These are phyloP conservation scores for Macropis europaea DNA, from an alignment of 2,888 invertebrate genomes.

Conservation along the genomic window DNA sequence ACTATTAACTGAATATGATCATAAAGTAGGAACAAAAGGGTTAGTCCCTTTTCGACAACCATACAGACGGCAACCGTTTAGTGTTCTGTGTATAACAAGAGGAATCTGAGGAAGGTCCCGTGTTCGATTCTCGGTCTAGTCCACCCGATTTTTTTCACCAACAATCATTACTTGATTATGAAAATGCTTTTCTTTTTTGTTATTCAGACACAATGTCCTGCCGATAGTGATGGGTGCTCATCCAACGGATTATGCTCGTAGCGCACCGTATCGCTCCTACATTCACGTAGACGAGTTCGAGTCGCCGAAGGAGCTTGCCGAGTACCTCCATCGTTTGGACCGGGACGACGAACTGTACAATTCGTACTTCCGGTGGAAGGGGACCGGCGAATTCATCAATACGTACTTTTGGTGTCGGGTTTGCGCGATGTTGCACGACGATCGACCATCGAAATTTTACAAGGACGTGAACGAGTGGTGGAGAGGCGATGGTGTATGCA, in stretches of 20 bases:
- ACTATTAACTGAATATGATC: background rate
- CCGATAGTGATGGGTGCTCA: slow-evolving; percentile 98
- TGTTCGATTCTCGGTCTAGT: too few relatives aligned
- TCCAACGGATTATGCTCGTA: slow-evolving; percentile 93
- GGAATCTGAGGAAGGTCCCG: too few relatives aligned
- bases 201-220: slow-evolving; percentile 87
- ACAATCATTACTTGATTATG: too few relatives aligned
- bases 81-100: too few relatives aligned
- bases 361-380: slow-evolving; percentile 96
- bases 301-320: slow-evolving; percentile 91
- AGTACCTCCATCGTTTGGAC: slow-evolving; percentile 91
- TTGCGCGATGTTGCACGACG: slow-evolving; percentile 91
- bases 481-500: slow-evolving; percentile 91
- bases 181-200: background rate
- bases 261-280: slow-evolving; percentile 94
- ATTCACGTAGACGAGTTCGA: slow-evolving; percentile 98
- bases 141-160: too few relatives aligned
- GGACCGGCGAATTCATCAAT: slow-evolving; percentile 97
- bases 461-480: slow-evolving; percentile 96
- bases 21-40: too few relatives aligned
- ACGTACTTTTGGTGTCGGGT: slow-evolving; percentile 96
- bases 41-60: too few relatives aligned
- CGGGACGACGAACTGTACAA: slow-evolving; percentile 94
- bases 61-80: too few relatives aligned
- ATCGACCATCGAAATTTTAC: slow-evolving; percentile 83